Evolutionary conservation across 37 sponge, comb jelly and placozoan species (phyloP), one percentile per base, ranked within the genome.

Genomic region (Spongilla lacustris): DNA sequence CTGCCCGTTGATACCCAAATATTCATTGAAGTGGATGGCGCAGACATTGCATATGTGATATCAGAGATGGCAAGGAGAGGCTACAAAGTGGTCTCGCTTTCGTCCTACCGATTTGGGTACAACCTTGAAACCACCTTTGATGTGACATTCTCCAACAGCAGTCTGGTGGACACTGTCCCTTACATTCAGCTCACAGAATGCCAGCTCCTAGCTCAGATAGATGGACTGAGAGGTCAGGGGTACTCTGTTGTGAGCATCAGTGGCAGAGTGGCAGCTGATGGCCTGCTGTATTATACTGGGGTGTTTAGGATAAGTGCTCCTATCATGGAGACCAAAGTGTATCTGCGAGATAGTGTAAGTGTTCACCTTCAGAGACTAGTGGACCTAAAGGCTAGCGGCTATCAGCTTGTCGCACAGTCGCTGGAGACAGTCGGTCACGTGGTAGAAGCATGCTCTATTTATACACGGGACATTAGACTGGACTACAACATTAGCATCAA

Each of bases 351-450:
- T 24, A 77, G 30, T 32, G 48, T 50, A 13, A 19, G 17, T 1
- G 28, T 35, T 0, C 84, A 86, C 68, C 2, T 76, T 4, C 17
- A 71, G n/a, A 77, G 75, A 8, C 27, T 76, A 22, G 41, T 17
- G n/a, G 33, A 0, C 0, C 41, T 68, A 48, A 77, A 30, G 11
- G 11, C 17, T 2, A 46, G 46, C 4, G 76, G 76, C 11, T 86
- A 71, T 32, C 36, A 33, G 12, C 82, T 91, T 28, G 46, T 91
- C 3, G 81, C 86, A 36, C 91, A 91, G 24, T 82, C 82, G 0
- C 80, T 90, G 48, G 68, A 50, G 34, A 14, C 26, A 5, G 66
- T 82, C 29, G 25, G 36, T 32, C 68, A 77, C 6, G 50, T 33
- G 22, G 1, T 75, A 0, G 50, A 82, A 28, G 77, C 50, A 11